Evolutionary conservation across 2,113 vertebrate genomes (phyloP).

Genomic region (Tachuris rubrigastra): DNA sequence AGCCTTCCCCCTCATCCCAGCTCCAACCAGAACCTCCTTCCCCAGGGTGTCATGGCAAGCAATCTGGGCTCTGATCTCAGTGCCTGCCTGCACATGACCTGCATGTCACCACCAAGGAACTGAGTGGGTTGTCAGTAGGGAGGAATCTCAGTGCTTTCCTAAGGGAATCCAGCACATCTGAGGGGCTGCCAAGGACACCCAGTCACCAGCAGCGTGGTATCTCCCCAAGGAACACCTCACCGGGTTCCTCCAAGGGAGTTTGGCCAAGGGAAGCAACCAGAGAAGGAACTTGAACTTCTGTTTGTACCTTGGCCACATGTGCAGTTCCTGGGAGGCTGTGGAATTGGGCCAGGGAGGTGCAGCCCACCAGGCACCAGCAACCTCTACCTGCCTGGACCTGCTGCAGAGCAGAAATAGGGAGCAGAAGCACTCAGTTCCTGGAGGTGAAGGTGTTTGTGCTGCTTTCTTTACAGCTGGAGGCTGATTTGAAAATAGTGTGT

Average conservation of each 20-base stretch:
- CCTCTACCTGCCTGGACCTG: neutral
- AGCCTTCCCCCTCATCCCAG: neutral
- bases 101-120: neutral
- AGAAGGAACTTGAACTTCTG: neutral
- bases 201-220: accelerated
- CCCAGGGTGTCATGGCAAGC: neutral
- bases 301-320: neutral
- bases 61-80: neutral
- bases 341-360: accelerated
- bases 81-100: neutral
- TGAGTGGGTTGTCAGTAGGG: neutral
- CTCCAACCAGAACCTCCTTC: neutral
- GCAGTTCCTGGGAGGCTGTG: neutral
- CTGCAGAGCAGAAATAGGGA: neutral
- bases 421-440: neutral
- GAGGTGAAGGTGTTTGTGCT: neutral
- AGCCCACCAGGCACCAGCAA: neutral
- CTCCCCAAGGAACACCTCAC: neutral
- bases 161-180: neutral
- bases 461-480: neutral
- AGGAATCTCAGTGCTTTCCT: neutral
- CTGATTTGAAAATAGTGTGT: neutral
- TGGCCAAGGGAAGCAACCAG: neutral
- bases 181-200: neutral
- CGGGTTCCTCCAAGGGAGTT: neutral